Evolutionary conservation across 92 coral and sea anemone genomes (phyloP).

Genomic region (Epizoanthus ramosus): DNA sequence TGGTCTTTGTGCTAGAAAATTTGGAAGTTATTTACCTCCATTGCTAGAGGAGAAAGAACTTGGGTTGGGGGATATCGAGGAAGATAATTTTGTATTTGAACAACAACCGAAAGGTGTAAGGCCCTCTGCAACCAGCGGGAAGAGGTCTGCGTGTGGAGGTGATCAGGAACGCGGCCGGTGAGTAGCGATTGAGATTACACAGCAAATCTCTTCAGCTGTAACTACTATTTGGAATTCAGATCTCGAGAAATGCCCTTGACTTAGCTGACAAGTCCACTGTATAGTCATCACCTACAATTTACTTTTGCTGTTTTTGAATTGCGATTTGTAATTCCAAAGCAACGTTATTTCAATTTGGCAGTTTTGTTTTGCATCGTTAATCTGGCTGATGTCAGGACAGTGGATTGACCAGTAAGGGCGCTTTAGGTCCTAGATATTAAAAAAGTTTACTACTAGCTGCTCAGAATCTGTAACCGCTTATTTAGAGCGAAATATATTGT

Average conservation of each 20-base stretch:
- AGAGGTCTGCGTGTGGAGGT: constrained; percentile 70
- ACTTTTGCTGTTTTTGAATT: constrained; percentile 49
- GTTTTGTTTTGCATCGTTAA: constrained; percentile 45
- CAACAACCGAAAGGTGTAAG: constrained; percentile 67
- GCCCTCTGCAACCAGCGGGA: constrained; percentile 55
- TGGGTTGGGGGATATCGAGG: constrained; percentile 86
- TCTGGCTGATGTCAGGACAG: constrained; percentile 9
- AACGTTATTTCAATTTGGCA: constrained; percentile 63
- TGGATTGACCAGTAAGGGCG: background rate
- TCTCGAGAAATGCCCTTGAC: constrained; percentile 55
- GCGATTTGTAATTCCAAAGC: constrained; percentile 57
- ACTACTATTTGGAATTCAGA: constrained; percentile 51
- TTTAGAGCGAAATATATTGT: constrained; percentile 51
- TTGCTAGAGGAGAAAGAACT: constrained; percentile 95
- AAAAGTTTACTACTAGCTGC: constrained; percentile 29
- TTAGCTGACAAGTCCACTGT: constrained; percentile 51
- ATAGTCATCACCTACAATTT: constrained; percentile 58
- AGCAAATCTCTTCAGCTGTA: constrained; percentile 26
- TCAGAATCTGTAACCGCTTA: constrained; percentile 45
- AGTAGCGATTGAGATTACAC: constrained; percentile 40
- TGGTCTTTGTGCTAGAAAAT: constrained; percentile 65
- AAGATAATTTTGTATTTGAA: constrained; percentile 77
- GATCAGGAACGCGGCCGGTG: constrained; percentile 70
- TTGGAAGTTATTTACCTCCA: constrained; percentile 82
- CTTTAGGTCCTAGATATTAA: constrained; percentile 5